phyloP scores from a whole-genome alignment of 2,888 invertebrate genomes.

The Nephrotoma guestfalica region DNA sequence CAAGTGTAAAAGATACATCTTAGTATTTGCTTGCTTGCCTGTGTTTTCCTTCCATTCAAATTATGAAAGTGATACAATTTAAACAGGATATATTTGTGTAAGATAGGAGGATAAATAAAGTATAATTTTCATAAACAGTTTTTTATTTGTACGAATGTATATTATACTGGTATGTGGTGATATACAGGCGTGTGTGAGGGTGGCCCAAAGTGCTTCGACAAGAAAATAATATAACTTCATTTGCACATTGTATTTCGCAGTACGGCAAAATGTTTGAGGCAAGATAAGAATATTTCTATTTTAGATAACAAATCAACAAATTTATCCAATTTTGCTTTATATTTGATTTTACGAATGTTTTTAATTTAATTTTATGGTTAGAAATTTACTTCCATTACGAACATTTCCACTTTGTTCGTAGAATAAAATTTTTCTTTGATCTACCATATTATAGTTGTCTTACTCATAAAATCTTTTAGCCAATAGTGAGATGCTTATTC shows the following conservation, averaged over 20 bases:
- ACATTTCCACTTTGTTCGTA: too few species aligned
- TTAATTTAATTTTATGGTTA: neutral
- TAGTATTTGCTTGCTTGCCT: neutral
- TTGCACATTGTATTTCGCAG: neutral
- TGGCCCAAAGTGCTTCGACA: neutral
- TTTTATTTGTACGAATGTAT: neutral
- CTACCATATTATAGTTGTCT: too few species aligned
- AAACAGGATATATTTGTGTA: neutral
- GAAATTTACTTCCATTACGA: too few species aligned
- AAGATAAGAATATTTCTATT: neutral
- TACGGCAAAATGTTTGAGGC: neutral
- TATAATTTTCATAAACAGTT: neutral
- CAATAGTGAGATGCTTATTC: too few species aligned
- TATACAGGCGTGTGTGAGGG: neutral
- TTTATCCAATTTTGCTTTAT: neutral
- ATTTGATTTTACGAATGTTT: neutral
- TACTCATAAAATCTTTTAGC: too few species aligned
- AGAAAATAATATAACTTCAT: neutral
- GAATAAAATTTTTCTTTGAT: too few species aligned
- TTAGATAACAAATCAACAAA: neutral
- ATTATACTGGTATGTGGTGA: too few species aligned
- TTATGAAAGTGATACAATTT: neutral
- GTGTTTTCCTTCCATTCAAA: neutral
- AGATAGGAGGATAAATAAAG: neutral
- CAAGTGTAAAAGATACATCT: neutral